Evolutionary conservation across 2,888 invertebrate species (phyloP).

Genomic region (Hydrotaea cyrtoneurina): DNA sequence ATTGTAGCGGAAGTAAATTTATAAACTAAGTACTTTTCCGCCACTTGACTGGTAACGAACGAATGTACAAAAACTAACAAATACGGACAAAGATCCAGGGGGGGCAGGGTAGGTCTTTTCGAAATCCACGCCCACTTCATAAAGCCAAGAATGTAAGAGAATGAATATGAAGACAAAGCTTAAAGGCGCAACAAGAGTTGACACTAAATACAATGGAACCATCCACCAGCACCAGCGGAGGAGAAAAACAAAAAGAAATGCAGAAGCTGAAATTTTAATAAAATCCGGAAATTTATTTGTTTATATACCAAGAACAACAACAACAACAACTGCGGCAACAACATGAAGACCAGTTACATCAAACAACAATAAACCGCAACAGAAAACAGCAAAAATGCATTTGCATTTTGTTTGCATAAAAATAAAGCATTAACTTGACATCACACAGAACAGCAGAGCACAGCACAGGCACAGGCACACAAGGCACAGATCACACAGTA

Average conservation of each 20-base stretch:
- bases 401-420: constrained; percentile 65
- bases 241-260: neutral
- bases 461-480: constrained; percentile 2
- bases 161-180: constrained; percentile 23
- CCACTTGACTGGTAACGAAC: constrained; percentile 57
- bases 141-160: constrained; percentile 23
- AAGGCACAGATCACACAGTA: neutral
- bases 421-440: constrained; percentile 65
- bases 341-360: constrained; percentile 21
- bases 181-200: constrained; percentile 60
- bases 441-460: neutral
- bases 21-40: constrained; percentile 66
- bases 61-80: constrained; percentile 42
- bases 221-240: neutral
- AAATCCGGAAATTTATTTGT: constrained; percentile 66
- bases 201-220: constrained; percentile 44
- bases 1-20: constrained; percentile 58
- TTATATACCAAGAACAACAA: constrained; percentile 66
- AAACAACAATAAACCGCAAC: constrained; percentile 55
- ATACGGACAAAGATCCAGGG: neutral
- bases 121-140: neutral
- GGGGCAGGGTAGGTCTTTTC: neutral
- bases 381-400: constrained; percentile 67
- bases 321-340: constrained; percentile 67
- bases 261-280: constrained; percentile 52